Percentiles rank a stretch among this genome's conserved stretches.
Evolutionary conservation across 2,888 invertebrate species (phyloP).

Genomic region (Athalia cordata): DNA sequence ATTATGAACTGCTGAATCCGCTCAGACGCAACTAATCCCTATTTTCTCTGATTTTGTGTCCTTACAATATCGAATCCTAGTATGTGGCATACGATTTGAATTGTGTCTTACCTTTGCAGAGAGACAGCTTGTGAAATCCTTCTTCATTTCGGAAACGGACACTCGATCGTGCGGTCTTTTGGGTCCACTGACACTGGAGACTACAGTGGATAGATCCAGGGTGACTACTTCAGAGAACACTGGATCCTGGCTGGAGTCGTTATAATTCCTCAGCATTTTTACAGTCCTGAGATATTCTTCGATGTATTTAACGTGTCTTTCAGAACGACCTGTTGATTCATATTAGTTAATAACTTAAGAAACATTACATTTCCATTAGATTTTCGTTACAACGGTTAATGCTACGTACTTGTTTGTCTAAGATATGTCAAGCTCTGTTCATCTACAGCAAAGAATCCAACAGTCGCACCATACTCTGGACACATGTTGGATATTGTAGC

Average conservation of each 20-base stretch:
- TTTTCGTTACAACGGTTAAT: slow-evolving; percentile 17
- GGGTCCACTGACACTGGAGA: slow-evolving; percentile 96
- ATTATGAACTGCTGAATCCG: background rate
- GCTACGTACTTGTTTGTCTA: slow-evolving; percentile 83
- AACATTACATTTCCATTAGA: background rate
- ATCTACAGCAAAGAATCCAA: slow-evolving; percentile 96
- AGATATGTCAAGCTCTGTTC: slow-evolving; percentile 87
- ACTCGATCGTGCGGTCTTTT: slow-evolving; percentile 98
- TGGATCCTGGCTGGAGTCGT: slow-evolving; percentile 85
- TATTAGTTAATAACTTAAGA: slow-evolving; percentile 33
- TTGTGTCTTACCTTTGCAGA: slow-evolving; percentile 83
- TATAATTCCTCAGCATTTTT: slow-evolving; percentile 89
- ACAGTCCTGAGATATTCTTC: slow-evolving; percentile 88
- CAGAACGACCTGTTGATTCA: slow-evolving; percentile 82
- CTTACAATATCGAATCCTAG: too few relatives aligned
- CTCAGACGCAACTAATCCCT: too few relatives aligned
- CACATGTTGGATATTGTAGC: slow-evolving; percentile 99
- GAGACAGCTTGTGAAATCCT: slow-evolving; percentile 90
- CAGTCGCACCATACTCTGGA: slow-evolving; percentile 98
- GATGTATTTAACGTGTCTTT: slow-evolving; percentile 85
- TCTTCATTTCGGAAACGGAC: slow-evolving; percentile 91
- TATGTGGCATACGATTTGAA: too few relatives aligned
- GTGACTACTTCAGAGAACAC: slow-evolving; percentile 89
- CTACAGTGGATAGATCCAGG: slow-evolving; percentile 90
- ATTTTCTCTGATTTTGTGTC: too few relatives aligned